Evolutionary conservation across 2,888 invertebrate species (phyloP).

Genomic region (Dolichopus griseipennis): DNA sequence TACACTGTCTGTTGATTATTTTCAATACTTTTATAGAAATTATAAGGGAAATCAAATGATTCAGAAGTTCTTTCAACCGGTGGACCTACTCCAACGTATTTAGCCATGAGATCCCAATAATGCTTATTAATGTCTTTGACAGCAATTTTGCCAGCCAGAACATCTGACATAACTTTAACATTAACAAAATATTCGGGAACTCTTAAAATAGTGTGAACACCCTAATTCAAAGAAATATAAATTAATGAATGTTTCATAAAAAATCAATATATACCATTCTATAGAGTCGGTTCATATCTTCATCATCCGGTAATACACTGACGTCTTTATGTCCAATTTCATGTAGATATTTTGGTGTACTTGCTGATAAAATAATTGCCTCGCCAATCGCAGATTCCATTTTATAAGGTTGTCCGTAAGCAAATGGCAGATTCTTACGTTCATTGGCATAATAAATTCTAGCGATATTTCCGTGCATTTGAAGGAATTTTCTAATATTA

Average conservation of each 20-base stretch:
- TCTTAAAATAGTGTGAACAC: constrained; percentile 18
- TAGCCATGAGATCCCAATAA: constrained; percentile 54
- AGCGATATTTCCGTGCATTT: constrained; percentile 13
- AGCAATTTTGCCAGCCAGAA: constrained; percentile 53
- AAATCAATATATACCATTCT: constrained; percentile 9
- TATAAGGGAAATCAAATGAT: constrained; percentile 59
- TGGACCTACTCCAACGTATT: constrained; percentile 55
- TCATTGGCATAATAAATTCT: constrained; percentile 15
- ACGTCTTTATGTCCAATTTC: not conserved
- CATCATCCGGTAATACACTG: not conserved
- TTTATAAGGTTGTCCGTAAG: not conserved
- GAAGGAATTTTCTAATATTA: constrained; percentile 12
- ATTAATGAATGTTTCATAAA: not conserved
- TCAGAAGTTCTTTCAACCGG: constrained; percentile 52
- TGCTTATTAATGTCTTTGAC: constrained; percentile 52
- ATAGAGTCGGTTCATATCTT: constrained; percentile 13
- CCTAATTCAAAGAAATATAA: not conserved
- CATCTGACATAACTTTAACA: constrained; percentile 35
- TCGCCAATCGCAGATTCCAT: constrained; percentile 12
- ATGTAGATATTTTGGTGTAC: constrained; percentile 11
- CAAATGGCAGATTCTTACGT: constrained; percentile 12
- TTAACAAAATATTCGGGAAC: constrained; percentile 10
- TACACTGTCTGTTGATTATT: constrained; percentile 55
- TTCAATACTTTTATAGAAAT: constrained; percentile 58
- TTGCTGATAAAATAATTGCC: constrained; percentile 13